Base-by-base conservation (phyloP, 2,797 vertebrate species). In the Thamnophis elegans region DNA sequence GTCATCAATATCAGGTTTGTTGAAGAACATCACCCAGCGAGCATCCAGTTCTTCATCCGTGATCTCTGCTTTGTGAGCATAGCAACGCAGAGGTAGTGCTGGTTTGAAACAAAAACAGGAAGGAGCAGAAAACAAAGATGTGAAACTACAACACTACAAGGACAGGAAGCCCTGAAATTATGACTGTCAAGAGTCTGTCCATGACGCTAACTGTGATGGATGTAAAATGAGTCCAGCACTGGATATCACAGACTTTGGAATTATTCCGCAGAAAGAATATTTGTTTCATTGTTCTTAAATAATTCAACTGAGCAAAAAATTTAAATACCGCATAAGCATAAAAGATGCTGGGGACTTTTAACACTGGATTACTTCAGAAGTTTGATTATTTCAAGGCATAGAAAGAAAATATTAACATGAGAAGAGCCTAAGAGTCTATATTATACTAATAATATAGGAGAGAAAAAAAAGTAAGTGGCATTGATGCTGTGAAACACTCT, bases 41-140 rank as follows among this genome's bases (percentile, higher is more conserved):
- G 99, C 98, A 96, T 99, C 99, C 58, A 99, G 99, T 95, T 99
- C 99, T 94, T 99, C 99, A 36, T 99, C 99, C 5, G 98, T 98
- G 96, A 99, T 99, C 85, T 98, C 98, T 85, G 97, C 98, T 18
- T 97, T 98, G 47, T 99, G 98, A 88, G 99, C 99, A 96, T 99
- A 99, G 97, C 98, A 98, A 95, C 98, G 98, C 94, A 97, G 96
- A 10, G 97, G 98, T 92, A 98, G 90, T 4, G 96, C 85, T 90
- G 95, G 97, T 98, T 91, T 5, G n/a, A 0, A 11, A 16, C 88
- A 36, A 32, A 56, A 93, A 54, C 7, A 65, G 10, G 55, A 51
- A 55, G 32, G 68, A 7, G 18, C 25, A 26, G 13, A 86, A 85
- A 22, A 51, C 20, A 89, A 55, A 55, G 32, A 51, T 25, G 26